Evolutionary conservation across 1,140 invertebrate genomes (phyloP).

Genomic region (Drosophila melanogaster): DNA sequence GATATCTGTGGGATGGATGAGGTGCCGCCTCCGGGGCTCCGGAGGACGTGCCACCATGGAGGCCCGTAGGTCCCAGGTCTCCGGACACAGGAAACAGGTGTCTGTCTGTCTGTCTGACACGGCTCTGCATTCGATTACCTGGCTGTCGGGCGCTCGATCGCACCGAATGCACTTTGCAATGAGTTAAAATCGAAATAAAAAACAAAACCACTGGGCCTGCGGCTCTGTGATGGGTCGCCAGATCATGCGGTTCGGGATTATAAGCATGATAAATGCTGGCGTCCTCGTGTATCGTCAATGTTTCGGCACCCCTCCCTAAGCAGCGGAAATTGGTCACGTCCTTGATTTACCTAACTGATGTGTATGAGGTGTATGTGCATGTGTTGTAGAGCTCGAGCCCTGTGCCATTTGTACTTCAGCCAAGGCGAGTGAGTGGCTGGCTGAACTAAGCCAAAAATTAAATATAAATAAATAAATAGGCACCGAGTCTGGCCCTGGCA

Average conservation of each 20-base stretch:
- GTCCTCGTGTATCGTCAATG: too few relatives aligned
- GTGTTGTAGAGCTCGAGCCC: too few relatives aligned
- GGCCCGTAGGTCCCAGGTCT: not conserved
- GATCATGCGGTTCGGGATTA: too few relatives aligned
- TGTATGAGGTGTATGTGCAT: too few relatives aligned
- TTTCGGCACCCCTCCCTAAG: too few relatives aligned
- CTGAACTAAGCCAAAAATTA: slow-evolving; percentile 43
- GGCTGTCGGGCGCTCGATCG: slow-evolving; percentile 3
- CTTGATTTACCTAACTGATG: too few relatives aligned
- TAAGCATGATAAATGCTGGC: too few relatives aligned
- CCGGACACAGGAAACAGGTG: slow-evolving; percentile 32
- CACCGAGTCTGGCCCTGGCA: slow-evolving; percentile 28
- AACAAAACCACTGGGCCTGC: not conserved
- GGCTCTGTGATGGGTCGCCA: not conserved
- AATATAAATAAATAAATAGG: slow-evolving; percentile 74
- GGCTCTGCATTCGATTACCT: slow-evolving; percentile 40
- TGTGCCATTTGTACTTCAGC: too few relatives aligned
- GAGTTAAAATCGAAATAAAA: not conserved
- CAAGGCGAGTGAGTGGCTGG: not conserved
- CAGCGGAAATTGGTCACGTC: too few relatives aligned
- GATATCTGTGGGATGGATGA: not conserved
- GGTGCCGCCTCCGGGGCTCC: not conserved
- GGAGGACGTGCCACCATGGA: not conserved
- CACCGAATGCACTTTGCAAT: slow-evolving; percentile 1
- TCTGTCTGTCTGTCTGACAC: slow-evolving; percentile 38